Evolutionary conservation across 2,113 vertebrate genomes (phyloP), one percentile per base, ranked within the genome.

Genomic region (Poeciliopsis retropinna): DNA sequence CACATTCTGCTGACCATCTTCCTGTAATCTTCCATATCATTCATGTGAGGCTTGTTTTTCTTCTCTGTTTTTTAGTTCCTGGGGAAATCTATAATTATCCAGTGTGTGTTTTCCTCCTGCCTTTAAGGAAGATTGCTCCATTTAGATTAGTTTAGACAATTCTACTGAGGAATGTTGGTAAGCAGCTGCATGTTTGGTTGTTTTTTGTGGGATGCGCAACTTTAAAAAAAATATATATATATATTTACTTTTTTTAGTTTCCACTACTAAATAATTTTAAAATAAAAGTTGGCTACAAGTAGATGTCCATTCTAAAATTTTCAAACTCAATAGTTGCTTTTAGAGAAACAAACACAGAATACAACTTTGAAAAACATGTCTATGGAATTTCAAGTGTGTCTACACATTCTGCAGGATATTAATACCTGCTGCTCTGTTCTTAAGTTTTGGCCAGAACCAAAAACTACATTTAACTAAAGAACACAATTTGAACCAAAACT

Each of bases 1-100:
- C 51, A 54, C 32, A 39, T 65, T 72, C 27, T 67, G 44, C 44
- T 76, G 32, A 30, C 54, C 67, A 68, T 78, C 39, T 78, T 64
- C 27, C 64, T 29, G 39, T 67, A 30, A n/a, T 57, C 13, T 39
- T 72, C 1, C 28, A 69, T 17, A n/a, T 51, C 27, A 27, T 60
- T 63, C 2, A 68, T 60, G 63, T 66, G 25, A 34, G 41, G 12
- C 25, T 27, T 71, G 64, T 73, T 54, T 8, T 3, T n/a, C 29
- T 5, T 37, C 22, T 39, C 29, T 41, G 5, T 64, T 70, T 54
- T 47, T 68, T 6, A 7, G 7, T 22, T 31, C 10, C 7, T 64
- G 29, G 17, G 3, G 6, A 64, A 54, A 67, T 67, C 32, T 27
- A 37, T 2, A 14, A 73, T 72, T 57, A 63, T 64, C 12, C 65